A percentile compares a stretch with the other conserved stretches of the same genome.
These are phyloP conservation scores for Aplysina aerophoba DNA, from an alignment of 37 sponge, comb jelly and placozoan genomes.

Conservation along the genomic window DNA sequence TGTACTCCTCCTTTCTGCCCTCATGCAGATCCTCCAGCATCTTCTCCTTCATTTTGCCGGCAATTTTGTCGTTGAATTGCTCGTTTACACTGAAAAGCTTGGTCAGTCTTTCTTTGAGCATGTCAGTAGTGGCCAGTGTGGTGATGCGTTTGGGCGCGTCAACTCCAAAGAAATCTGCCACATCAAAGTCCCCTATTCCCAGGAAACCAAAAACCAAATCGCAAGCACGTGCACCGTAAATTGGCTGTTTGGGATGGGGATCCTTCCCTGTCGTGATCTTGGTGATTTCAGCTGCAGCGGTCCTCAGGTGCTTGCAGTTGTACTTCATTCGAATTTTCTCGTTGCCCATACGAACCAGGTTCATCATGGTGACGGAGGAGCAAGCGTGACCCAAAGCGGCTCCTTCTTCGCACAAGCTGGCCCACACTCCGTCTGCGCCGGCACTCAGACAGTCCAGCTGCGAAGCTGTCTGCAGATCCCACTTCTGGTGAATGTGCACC, in stretches of 20 bases:
- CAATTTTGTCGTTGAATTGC: conserved; percentile 63
- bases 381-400: conserved; percentile 88
- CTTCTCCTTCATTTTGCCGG: conserved; percentile 61
- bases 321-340: conserved; percentile 69
- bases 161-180: conserved; percentile 84
- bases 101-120: conserved; percentile 63
- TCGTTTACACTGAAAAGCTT: conserved; percentile 65
- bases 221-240: conserved; percentile 78
- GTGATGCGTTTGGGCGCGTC: conserved; percentile 65
- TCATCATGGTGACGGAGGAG: conserved; percentile 80
- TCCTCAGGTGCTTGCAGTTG: conserved; percentile 74
- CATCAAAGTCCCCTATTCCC: conserved; percentile 67
- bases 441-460: conserved; percentile 72
- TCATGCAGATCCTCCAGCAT: conserved; percentile 70
- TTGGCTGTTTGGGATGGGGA: conserved; percentile 73
- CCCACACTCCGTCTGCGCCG: conserved; percentile 91
- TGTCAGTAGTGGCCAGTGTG: conserved; percentile 72
- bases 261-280: conserved; percentile 66
- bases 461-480: conserved; percentile 74
- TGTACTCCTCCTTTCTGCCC: conserved; percentile 88
- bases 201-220: conserved; percentile 78
- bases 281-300: conserved; percentile 74
- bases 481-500: conserved; percentile 82
- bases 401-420: conserved; percentile 86
- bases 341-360: conserved; percentile 84